Evolutionary conservation across 1,140 invertebrate species (phyloP).

Genomic region (Archivesica marissinica): DNA sequence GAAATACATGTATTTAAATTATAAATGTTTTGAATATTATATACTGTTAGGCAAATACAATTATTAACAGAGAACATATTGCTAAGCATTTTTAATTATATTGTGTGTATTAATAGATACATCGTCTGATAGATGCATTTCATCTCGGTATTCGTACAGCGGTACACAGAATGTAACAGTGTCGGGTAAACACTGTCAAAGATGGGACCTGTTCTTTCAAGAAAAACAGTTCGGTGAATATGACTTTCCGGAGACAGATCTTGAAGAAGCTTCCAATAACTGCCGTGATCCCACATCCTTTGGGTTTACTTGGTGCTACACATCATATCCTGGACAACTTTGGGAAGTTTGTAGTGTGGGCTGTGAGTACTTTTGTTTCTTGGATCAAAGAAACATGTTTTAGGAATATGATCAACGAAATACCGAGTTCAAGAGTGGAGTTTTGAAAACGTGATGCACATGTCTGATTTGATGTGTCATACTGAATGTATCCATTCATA

Average conservation of each 20-base stretch:
- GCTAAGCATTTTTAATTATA: too few species aligned
- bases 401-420: too few species aligned
- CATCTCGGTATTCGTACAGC: not conserved
- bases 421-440: too few species aligned
- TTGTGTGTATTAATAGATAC: not conserved
- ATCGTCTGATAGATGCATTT: not conserved
- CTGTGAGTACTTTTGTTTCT: conserved; percentile 1
- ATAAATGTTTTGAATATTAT: too few species aligned
- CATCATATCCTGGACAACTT: not conserved
- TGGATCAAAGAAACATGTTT: too few species aligned
- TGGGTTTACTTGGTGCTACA: conserved; percentile 6
- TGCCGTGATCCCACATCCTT: not conserved
- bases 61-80: too few species aligned
- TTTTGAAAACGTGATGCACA: too few species aligned
- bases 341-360: not conserved
- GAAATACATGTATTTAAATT: too few species aligned
- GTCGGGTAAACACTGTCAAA: not conserved
- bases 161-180: not conserved
- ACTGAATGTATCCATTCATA: too few species aligned
- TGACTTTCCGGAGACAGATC: not conserved
- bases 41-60: too few species aligned
- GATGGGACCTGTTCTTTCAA: not conserved
- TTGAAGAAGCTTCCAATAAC: not conserved
- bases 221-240: not conserved
- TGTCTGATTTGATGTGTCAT: too few species aligned